Conservation (phyloP, 2,888 invertebrate species). For the Chrysotoxum bicinctum region DNA sequence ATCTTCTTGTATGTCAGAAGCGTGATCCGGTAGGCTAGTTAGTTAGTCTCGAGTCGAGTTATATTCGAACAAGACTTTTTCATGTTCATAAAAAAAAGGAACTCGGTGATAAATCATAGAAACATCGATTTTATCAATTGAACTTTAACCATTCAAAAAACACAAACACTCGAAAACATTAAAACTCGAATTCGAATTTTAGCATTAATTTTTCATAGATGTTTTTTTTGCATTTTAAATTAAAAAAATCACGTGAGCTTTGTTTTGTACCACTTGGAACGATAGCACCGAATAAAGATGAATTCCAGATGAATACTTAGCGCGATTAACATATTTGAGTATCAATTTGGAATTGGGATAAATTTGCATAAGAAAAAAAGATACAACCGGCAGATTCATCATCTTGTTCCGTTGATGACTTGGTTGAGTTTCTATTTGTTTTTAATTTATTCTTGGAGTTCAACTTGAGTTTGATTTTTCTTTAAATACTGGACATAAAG, state of each 20-base stretch:
- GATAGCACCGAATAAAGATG: slow-evolving; percentile 48
- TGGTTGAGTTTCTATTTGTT: background rate
- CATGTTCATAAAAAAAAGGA: slow-evolving; percentile 13
- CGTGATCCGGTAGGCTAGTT: slow-evolving; percentile 21
- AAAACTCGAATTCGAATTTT: slow-evolving; percentile 4
- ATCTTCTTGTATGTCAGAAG: slow-evolving; percentile 2
- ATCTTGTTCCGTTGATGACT: background rate
- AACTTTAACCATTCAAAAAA: background rate
- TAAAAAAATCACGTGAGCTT: background rate
- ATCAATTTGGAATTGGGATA: slow-evolving; percentile 31
- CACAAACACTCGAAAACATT: background rate
- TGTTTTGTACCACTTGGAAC: slow-evolving; percentile 9
- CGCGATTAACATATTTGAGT: slow-evolving; percentile 62
- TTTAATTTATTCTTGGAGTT: background rate
- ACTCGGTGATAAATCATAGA: slow-evolving; percentile 12
- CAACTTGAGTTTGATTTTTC: background rate
- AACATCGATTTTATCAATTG: slow-evolving; percentile 22
- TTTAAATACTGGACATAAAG: background rate
- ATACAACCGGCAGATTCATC: background rate
- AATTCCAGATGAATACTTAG: background rate
- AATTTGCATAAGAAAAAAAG: slow-evolving; percentile 1
- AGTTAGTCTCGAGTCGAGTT: background rate
- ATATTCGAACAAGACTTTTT: slow-evolving; percentile 43
- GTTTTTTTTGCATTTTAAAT: background rate
- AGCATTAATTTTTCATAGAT: background rate